Percentiles rank a stretch among this genome's conserved stretches.
These are phyloP conservation scores for Echinarachnius parma DNA, from an alignment of 53 echinoderm and acorn worm genomes.

Conservation along the genomic window DNA sequence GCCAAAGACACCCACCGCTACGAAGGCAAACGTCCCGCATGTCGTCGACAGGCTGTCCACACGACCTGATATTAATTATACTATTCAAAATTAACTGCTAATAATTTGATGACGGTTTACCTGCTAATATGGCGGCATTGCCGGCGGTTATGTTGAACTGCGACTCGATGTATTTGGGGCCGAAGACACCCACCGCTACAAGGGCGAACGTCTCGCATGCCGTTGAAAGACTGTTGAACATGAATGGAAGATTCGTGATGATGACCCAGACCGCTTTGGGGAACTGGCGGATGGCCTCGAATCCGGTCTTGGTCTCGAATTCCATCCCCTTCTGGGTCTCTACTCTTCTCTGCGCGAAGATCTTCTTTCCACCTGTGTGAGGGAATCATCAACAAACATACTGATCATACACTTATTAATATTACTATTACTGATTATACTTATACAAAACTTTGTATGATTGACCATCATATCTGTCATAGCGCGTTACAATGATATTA, in stretches of 20 bases:
- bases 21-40: constrained; percentile 68
- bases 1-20: constrained; percentile 78
- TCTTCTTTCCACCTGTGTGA: constrained; percentile 47
- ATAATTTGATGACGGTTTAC: too few species aligned
- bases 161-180: constrained; percentile 93
- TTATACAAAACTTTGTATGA: too few species aligned
- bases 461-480: too few species aligned
- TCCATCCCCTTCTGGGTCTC: constrained; percentile 74
- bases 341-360: constrained; percentile 40
- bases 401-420: too few species aligned
- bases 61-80: too few species aligned
- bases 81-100: too few species aligned
- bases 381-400: too few species aligned
- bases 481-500: too few species aligned
- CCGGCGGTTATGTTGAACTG: constrained; percentile 81
- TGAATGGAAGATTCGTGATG: constrained; percentile 68
- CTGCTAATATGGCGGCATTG: constrained; percentile 82
- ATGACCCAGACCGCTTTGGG: constrained; percentile 63
- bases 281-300: constrained; percentile 52
- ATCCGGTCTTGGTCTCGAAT: constrained; percentile 38
- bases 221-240: constrained; percentile 69
- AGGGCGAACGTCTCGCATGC: constrained; percentile 81
- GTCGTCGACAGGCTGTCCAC: constrained; percentile 58
- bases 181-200: constrained; percentile 87
- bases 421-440: too few species aligned